A percentile compares a stretch with the other conserved stretches of the same genome.
These are phyloP conservation scores for Pyrochroa serraticornis DNA, from an alignment of 2,888 invertebrate species.

Conservation along the genomic window DNA sequence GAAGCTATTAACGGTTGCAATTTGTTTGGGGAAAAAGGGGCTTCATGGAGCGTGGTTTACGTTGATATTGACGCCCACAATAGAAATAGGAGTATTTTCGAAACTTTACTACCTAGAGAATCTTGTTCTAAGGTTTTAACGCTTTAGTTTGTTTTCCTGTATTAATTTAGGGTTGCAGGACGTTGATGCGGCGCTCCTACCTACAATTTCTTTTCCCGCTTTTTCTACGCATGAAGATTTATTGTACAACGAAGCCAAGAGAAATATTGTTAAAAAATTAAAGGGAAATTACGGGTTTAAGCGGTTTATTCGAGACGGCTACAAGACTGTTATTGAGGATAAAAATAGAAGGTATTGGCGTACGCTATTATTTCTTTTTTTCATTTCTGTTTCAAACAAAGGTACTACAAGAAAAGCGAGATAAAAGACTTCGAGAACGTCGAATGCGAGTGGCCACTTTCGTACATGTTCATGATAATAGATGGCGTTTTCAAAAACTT, in stretches of 20 bases:
- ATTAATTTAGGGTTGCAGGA: slow-evolving; percentile 65
- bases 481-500: slow-evolving; percentile 90
- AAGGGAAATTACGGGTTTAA: slow-evolving; percentile 93
- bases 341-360: slow-evolving; percentile 62
- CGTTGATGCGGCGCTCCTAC: slow-evolving; percentile 89
- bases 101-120: slow-evolving; percentile 95
- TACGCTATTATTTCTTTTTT: no score
- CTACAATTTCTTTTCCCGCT: slow-evolving; percentile 96
- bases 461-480: slow-evolving; percentile 94
- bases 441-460: slow-evolving; percentile 98
- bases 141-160: no score
- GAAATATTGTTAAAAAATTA: slow-evolving; percentile 79
- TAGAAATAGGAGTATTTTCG: slow-evolving; percentile 97
- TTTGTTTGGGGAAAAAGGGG: slow-evolving; percentile 95
- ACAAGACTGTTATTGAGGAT: slow-evolving; percentile 87
- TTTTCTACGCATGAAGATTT: slow-evolving; percentile 97
- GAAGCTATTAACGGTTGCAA: slow-evolving; percentile 99
- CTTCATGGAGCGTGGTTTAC: slow-evolving; percentile 97
- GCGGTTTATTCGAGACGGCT: slow-evolving; percentile 93
- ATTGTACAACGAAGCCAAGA: slow-evolving; percentile 85
- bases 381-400: slow-evolving; percentile 34
- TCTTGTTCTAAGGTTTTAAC: slow-evolving; percentile 90
- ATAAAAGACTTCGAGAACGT: slow-evolving; percentile 94
- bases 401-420: slow-evolving; percentile 89
- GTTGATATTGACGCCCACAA: slow-evolving; percentile 99